These are phyloP conservation scores for Alces alces DNA, from an alignment of 2,113 vertebrate species.

Conservation along the genomic window DNA sequence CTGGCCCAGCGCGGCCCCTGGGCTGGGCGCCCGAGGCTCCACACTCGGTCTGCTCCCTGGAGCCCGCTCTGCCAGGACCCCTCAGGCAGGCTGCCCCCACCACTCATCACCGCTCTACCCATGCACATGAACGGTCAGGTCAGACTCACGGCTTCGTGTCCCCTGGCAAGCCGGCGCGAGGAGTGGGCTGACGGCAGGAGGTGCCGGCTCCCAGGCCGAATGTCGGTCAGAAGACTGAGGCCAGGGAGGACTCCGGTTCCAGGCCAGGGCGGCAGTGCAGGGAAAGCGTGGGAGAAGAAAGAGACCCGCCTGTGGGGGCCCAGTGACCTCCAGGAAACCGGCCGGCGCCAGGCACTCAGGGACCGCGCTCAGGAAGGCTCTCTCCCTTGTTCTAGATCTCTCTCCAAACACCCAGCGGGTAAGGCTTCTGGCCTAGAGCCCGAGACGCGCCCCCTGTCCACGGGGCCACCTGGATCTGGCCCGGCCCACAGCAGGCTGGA, in stretches of 20 bases:
- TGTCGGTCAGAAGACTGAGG: rapidly evolving
- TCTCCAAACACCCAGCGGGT: background rate
- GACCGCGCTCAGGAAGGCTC: background rate
- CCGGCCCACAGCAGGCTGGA: rapidly evolving
- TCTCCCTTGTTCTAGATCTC: background rate
- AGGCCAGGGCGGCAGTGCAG: background rate
- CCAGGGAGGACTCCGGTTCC: background rate
- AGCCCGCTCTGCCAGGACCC: rapidly evolving
- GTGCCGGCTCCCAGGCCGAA: background rate
- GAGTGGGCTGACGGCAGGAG: background rate
- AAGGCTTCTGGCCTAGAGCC: background rate
- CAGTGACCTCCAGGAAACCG: background rate
- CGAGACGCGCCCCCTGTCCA: rapidly evolving
- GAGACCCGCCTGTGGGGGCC: background rate
- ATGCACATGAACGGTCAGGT: background rate
- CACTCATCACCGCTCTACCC: rapidly evolving
- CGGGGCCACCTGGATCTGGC: too few species aligned
- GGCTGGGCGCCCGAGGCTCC: rapidly evolving
- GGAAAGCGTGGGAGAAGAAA: rapidly evolving
- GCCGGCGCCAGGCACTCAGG: too few species aligned
- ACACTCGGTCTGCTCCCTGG: background rate
- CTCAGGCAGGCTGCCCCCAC: background rate
- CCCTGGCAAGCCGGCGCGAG: rapidly evolving
- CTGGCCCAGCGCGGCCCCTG: background rate
- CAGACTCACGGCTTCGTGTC: background rate